Evolutionary conservation across 2,888 invertebrate genomes (phyloP), one percentile per base, ranked within the genome.

Genomic region (Matsumyia berberina): DNA sequence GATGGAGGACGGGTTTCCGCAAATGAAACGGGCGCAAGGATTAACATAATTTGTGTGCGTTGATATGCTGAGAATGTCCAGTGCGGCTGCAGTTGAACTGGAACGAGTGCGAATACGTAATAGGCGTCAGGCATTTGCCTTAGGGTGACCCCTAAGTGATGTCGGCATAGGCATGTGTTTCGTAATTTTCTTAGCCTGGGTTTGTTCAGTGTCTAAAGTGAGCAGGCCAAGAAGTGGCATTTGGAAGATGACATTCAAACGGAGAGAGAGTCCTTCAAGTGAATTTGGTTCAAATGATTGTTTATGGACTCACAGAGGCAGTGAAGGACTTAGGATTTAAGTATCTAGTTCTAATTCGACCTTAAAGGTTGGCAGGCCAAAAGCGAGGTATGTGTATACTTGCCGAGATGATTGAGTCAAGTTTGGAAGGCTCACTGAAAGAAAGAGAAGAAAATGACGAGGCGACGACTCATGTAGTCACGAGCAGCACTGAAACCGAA

Each of bases 31-130:
- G 46, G 42, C 74, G 37, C 24, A 66, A 70, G 85, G 85, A 79
- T 85, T 80, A 85, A 79, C 85, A 85, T 85, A 85, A 85, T 85
- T 85, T 85, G 85, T 24, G 24, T 24, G 24, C 80, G 79, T 80
- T 85, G 85, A 80, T 85, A 64, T 76, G 79, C 79, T 53, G 58
- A 74, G 78, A 79, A 73, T 85, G 73, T 66, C 57, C 37, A 39
- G 11, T 42, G 29, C 51, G 19, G 17, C 6, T 51, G 51, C 51
- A 58, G 39, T 55, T 55, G 24, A 37, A 29, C 29, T 29, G 44
- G 31, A 51, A 8, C 5, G 37, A 9, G 37, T 3, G 11, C 15
- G 51, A 66, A n/a, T n/a, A n/a, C 66, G 24, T 24, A 74, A 66
- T 74, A 46, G 55, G 12, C 39, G 29, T 29, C 17, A 37, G 37